Conservation (phyloP, 2,888 invertebrate genomes). For the Orchestes rusci region DNA sequence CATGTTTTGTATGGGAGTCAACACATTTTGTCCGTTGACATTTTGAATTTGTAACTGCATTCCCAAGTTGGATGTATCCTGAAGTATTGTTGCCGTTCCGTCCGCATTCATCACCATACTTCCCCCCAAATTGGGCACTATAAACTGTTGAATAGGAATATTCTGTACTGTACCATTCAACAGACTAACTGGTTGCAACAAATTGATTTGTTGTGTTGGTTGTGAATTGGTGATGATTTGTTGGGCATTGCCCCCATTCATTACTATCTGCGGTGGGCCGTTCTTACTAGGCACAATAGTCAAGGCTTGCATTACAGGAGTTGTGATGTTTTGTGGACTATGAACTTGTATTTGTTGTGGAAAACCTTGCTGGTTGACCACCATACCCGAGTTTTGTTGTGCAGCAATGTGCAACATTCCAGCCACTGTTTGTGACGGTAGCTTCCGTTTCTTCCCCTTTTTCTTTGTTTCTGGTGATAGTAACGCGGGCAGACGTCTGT, state of each 20-base stretch:
- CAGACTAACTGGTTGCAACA: constrained; percentile 75
- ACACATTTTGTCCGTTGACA: constrained; percentile 68
- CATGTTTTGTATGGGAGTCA: constrained; percentile 64
- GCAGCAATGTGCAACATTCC: constrained; percentile 64
- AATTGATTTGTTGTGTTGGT: constrained; percentile 57
- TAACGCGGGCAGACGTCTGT: constrained; percentile 41
- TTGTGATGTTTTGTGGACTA: constrained; percentile 60
- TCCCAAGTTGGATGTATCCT: constrained; percentile 62
- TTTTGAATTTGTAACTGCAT: constrained; percentile 74
- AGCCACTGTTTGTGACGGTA: constrained; percentile 61
- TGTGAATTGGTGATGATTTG: constrained; percentile 56
- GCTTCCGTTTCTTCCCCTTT: constrained; percentile 60
- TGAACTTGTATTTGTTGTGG: constrained; percentile 68
- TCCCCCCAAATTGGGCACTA: constrained; percentile 71
- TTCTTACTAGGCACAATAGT: constrained; percentile 72
- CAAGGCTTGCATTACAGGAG: constrained; percentile 66
- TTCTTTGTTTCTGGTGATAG: constrained; percentile 64
- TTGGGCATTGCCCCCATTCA: constrained; percentile 63
- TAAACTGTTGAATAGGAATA: constrained; percentile 75
- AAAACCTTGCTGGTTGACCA: constrained; percentile 52
- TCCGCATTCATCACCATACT: constrained; percentile 74
- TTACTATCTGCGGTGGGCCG: constrained; percentile 67
- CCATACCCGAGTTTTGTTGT: constrained; percentile 56
- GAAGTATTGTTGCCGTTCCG: constrained; percentile 60
- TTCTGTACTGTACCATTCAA: constrained; percentile 67